Evolutionary conservation across 1,140 invertebrate species (phyloP).

Genomic region (Lamellibrachia luymesi): DNA sequence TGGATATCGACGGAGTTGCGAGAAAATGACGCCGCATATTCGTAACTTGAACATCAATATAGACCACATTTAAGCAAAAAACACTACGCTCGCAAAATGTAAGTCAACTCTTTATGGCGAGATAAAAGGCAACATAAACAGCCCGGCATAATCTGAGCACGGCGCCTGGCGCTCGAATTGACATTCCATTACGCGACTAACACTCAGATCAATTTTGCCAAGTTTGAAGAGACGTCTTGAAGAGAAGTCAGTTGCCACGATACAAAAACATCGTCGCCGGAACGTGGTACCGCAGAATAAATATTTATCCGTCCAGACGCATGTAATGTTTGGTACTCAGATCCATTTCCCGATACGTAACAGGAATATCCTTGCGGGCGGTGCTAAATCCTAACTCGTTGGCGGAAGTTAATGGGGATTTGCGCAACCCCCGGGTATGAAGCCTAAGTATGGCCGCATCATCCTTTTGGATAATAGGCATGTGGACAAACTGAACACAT

Average conservation of each 20-base stretch:
- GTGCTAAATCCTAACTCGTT: neutral
- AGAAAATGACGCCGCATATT: too few relatives aligned
- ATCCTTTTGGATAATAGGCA: neutral
- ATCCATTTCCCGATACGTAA: neutral
- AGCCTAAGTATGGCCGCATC: neutral
- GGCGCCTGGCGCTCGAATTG: too few relatives aligned
- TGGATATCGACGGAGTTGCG: too few relatives aligned
- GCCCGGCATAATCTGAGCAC: too few relatives aligned
- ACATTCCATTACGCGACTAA: neutral
- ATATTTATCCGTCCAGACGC: neutral
- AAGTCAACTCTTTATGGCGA: too few relatives aligned
- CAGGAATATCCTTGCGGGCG: neutral
- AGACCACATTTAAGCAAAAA: too few relatives aligned
- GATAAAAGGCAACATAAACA: too few relatives aligned
- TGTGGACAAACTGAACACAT: neutral
- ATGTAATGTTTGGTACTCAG: neutral
- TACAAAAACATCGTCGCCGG: neutral
- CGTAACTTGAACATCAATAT: too few relatives aligned
- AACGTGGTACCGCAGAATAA: neutral
- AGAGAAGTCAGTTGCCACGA: neutral
- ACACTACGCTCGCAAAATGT: too few relatives aligned
- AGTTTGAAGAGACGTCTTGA: too few relatives aligned
- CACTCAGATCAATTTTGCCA: neutral
- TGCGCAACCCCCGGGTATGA: neutral
- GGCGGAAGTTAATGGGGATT: neutral